phyloP scores from a whole-genome alignment of 1,140 invertebrate species.

The Papilio dardanus region DNA sequence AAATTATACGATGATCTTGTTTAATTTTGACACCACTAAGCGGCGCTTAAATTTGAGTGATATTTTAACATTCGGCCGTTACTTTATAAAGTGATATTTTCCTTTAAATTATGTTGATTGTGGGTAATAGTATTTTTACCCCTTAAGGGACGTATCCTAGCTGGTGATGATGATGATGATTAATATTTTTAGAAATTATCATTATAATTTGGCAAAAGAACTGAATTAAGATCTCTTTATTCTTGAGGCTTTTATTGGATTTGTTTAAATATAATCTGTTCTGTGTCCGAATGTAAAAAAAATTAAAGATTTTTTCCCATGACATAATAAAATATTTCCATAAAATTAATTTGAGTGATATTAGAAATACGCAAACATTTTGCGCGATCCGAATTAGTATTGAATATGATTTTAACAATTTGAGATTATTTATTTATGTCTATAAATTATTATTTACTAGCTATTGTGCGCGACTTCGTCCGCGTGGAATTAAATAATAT shows the following conservation, averaged over 20 bases:
- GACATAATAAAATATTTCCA: too few relatives aligned
- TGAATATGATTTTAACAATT: not conserved
- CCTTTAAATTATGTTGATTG: not conserved
- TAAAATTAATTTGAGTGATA: too few relatives aligned
- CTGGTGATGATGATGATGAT: too few relatives aligned
- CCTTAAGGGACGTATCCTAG: too few relatives aligned
- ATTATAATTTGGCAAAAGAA: conserved; percentile 1
- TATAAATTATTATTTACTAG: not conserved
- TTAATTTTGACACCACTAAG: too few relatives aligned
- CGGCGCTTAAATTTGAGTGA: too few relatives aligned
- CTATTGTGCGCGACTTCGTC: too few relatives aligned
- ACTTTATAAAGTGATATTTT: not conserved
- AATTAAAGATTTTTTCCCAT: not conserved
- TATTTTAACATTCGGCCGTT: too few relatives aligned
- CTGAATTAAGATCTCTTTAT: conserved; percentile 12
- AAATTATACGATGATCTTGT: too few relatives aligned
- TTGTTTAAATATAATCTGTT: not conserved
- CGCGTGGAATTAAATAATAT: too few relatives aligned
- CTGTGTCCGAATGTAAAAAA: not conserved
- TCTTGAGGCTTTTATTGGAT: not conserved
- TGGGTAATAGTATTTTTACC: not conserved
- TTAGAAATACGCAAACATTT: too few relatives aligned
- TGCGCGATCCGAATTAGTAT: not conserved
- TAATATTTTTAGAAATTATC: conserved; percentile 5
- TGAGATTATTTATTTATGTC: conserved; percentile 10